Evolutionary conservation across 2,888 invertebrate species (phyloP).

Genomic region (Caenorhabditis doughertyi): DNA sequence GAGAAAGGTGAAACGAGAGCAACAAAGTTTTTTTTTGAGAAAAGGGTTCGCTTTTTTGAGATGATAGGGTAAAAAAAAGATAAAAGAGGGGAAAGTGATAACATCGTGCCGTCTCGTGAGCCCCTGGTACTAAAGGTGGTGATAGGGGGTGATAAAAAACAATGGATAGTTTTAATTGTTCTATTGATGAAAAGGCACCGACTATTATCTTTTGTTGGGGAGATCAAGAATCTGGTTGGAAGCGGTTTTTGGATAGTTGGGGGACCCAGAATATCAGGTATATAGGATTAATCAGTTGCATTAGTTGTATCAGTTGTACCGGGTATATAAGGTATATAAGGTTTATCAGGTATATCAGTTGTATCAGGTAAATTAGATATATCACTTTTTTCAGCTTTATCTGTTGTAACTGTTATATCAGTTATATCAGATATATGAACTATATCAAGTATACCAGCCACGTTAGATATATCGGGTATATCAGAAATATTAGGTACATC

Average conservation of each 20-base stretch:
- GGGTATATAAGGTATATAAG: too few relatives aligned
- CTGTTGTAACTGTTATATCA: too few relatives aligned
- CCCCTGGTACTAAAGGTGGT: background rate
- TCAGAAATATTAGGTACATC: too few relatives aligned
- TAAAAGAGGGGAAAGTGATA: background rate
- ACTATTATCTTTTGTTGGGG: background rate
- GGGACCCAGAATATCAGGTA: background rate
- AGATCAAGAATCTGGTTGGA: slow-evolving; percentile 1
- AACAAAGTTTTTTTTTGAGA: background rate
- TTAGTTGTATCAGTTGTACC: too few relatives aligned
- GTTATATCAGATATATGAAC: too few relatives aligned
- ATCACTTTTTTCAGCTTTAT: too few relatives aligned
- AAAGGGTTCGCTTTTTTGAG: background rate
- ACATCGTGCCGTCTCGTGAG: background rate
- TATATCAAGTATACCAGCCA: too few relatives aligned
- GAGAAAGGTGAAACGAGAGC: background rate
- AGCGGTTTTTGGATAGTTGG: background rate
- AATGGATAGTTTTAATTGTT: slow-evolving; percentile 3
- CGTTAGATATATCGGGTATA: too few relatives aligned
- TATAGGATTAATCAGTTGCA: background rate
- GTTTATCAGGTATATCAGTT: too few relatives aligned
- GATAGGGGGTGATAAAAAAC: background rate
- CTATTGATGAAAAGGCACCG: background rate
- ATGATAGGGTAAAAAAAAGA: slow-evolving; percentile 18
- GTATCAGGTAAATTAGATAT: too few relatives aligned